Base-by-base conservation (phyloP, 2,797 vertebrate genomes). In the Alca torda region DNA sequence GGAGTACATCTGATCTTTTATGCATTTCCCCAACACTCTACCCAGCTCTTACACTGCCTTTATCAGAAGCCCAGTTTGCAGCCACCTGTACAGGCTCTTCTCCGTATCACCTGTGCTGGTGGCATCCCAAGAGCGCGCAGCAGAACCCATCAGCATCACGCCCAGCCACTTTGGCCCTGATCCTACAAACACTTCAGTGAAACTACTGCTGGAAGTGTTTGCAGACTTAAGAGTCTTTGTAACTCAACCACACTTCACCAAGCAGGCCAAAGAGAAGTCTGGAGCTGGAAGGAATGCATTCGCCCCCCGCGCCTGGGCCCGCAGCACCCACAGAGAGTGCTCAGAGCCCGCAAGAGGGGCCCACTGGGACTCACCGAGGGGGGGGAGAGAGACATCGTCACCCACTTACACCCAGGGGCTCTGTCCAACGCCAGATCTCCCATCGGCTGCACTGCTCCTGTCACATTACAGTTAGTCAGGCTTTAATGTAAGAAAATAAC, bases 261-360 rank as follows among this genome's bases (percentile, higher is more conserved):
- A 92, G 61, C 2, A 4, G 33, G 65, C 30, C 69, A 51, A 68
- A 56, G 59, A 72, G 93, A 84, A 90, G 90, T 73, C 92, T 79
- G 90, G 92, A 90, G 67, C 88, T 84, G 70, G n/a, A 69, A 94
- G 81, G 93, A 93, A 94, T 84, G 84, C 33, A 9, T 6, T 30
- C 1, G 3, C 59, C 51, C 63, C 39, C 21, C 5, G 1, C 0
- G 17, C 35, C 72, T 60, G 59, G 50, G 56, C 48, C 67, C 5
- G 13, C 69, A 41, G 80, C 15, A 6, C 56, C 82, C 19, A 1
- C 8, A 2, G 12, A 14, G 35, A 74, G 57, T 2, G 41, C 63
- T 31, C 2, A 7, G 11, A 85, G 41, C 13, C 56, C 1, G 1
- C n/a, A 18, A 28, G 24, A 79, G 10, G 46, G 51, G 45, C 39